phyloP scores from a whole-genome alignment of 2,113 vertebrate genomes.

The Phainopepla nitens region DNA sequence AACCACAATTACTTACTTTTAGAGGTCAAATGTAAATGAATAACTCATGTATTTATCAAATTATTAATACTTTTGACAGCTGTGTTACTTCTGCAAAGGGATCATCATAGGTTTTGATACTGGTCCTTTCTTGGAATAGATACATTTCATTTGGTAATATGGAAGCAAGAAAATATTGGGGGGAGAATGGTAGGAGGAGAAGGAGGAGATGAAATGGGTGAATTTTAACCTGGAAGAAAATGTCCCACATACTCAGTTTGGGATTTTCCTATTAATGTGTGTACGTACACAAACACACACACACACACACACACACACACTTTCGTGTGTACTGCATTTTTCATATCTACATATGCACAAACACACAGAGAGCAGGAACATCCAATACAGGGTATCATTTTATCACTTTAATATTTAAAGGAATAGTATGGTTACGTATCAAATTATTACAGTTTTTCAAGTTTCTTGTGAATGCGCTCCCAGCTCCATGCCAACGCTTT shows the following conservation, averaged over 20 bases:
- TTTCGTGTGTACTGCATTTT: background rate
- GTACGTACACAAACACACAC: rapidly evolving
- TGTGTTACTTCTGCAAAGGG: background rate
- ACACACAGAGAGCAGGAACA: background rate
- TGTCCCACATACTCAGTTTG: rapidly evolving
- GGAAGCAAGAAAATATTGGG: background rate
- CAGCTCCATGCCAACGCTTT: background rate
- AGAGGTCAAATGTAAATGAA: background rate
- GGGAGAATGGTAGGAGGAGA: rapidly evolving
- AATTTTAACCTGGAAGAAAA: background rate
- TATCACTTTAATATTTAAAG: background rate
- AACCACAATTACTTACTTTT: background rate
- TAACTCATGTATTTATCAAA: background rate
- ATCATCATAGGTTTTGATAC: background rate
- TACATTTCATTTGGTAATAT: background rate
- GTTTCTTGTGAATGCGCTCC: background rate
- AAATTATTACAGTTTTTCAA: background rate
- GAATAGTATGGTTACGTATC: background rate
- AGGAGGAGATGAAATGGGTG: background rate
- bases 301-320: background rate
- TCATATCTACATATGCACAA: rapidly evolving
- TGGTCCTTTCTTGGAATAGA: background rate
- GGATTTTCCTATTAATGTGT: background rate
- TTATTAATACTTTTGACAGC: background rate
- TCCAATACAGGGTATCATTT: background rate